phyloP scores from a whole-genome alignment of 2,888 invertebrate genomes.

The Periphyllus acericola region DNA sequence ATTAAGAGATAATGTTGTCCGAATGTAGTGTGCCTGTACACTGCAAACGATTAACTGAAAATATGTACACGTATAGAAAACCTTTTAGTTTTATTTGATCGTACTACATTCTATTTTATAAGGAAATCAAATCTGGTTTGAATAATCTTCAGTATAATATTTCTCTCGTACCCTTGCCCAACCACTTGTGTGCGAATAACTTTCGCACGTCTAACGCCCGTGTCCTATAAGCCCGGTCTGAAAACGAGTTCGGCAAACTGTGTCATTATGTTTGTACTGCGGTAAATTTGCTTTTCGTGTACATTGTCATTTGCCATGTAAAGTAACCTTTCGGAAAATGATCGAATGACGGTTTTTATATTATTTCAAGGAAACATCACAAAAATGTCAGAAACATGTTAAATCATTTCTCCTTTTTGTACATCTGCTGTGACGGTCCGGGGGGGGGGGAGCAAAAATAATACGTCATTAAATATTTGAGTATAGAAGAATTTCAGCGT shows the following conservation, averaged over 20 bases:
- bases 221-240: constrained; percentile 4
- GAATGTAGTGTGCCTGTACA: no score
- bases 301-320: not conserved
- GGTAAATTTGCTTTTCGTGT: not conserved
- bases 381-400: not conserved
- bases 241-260: constrained; percentile 38
- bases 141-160: not conserved
- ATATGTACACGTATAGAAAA: no score
- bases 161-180: not conserved
- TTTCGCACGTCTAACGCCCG: not conserved
- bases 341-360: not conserved
- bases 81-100: no score
- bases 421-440: not conserved
- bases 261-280: constrained; percentile 12
- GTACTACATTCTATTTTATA: constrained; percentile 11
- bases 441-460: no score
- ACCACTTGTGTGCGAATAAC: constrained; percentile 40
- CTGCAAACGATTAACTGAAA: no score
- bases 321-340: not conserved
- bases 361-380: not conserved
- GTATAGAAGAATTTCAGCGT: not conserved
- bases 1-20: no score
- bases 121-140: constrained; percentile 34
- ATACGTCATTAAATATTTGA: not conserved
- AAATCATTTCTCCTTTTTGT: not conserved